Evolutionary conservation across 1,140 invertebrate species (phyloP), one percentile per base, ranked within the genome.

Genomic region (Nebria ingens): DNA sequence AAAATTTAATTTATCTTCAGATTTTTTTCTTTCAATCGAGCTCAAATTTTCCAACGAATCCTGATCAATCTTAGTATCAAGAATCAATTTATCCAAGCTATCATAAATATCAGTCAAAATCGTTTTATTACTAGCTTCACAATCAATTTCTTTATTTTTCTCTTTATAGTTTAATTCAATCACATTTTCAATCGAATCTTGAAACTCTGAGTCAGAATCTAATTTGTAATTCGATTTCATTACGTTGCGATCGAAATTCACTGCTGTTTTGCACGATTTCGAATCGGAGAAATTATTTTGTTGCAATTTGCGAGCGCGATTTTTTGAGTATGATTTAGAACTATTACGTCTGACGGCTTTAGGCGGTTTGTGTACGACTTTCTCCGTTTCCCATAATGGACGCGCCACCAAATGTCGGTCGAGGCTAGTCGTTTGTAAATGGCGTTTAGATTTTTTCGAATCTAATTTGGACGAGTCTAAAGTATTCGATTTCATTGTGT

Each of bases 311-410:
- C 50, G 6, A 50, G 20, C 54, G 62, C 63, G n/a, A 58, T 62
- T 56, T 68, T 66, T 54, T 63, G 57, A 6, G 49, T 61, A 45
- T 12, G 6, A 11, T 64, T 68, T 70, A 0, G 66, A 68, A 51
- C 71, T 62, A 65, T 76, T 64, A 0, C 76, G 62, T 0, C 75
- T 63, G 2, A 68, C 63, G 1, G 67, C 69, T 53, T 71, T 68
- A 6, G 79, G 78, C 2, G 79, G 78, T 62, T 81, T 81, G 55
- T 81, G 79, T 2, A 72, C 74, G 15, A 80, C 59, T 58, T 69
- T 67, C 50, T 69, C 67, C 49, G 55, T 61, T 3, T 52, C 55
- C 52, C 62, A 50, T 13, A 69, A 55, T 23, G 66, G 62, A 57
- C 68, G 68, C 1, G 65, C 62, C 29, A 71, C 66, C 70, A 71